Evolutionary conservation across 2,113 vertebrate species (phyloP).

Genomic region (Marmota flaviventris): DNA sequence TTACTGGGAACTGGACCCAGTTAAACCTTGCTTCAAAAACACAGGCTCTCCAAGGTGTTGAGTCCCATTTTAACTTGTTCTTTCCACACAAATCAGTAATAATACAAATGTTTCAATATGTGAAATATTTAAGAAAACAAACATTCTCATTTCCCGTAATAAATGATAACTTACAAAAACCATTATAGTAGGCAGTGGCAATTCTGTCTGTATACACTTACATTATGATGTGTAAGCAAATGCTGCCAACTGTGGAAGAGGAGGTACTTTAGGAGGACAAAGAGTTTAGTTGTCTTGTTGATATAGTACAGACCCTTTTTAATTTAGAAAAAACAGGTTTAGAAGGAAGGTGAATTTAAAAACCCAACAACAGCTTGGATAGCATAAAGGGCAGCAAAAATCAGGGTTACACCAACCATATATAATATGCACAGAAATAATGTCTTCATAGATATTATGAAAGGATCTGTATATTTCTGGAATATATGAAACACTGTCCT

Average conservation of each 20-base stretch:
- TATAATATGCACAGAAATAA: neutral
- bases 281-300: neutral
- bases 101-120: neutral
- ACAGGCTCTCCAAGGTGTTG: neutral
- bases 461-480: neutral
- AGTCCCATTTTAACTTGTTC: neutral
- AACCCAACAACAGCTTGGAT: neutral
- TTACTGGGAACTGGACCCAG: neutral
- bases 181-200: neutral
- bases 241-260: neutral
- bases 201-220: neutral
- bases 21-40: neutral
- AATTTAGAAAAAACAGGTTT: neutral
- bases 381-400: neutral
- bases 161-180: neutral
- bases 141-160: neutral
- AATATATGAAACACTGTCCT: neutral
- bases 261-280: neutral
- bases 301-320: neutral
- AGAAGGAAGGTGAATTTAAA: neutral
- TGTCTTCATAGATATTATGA: neutral
- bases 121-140: neutral
- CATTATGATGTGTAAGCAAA: neutral
- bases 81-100: neutral
- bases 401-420: neutral